Conservation (phyloP, 1,140 invertebrate species). For the Drosophila equinoxialis region DNA sequence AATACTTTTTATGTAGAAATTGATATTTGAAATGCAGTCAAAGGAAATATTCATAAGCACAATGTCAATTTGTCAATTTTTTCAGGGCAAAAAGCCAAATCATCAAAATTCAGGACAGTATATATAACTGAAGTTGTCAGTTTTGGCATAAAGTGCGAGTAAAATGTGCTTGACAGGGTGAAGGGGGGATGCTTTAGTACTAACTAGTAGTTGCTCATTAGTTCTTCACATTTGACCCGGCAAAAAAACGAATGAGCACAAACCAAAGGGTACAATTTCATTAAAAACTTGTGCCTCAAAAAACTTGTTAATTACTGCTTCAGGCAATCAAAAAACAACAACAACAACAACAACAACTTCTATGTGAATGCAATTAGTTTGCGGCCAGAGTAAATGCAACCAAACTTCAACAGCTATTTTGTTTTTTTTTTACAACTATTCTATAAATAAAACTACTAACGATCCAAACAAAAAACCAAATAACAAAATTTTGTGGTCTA, state of each 20-base stretch:
- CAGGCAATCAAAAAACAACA: conserved; percentile 6
- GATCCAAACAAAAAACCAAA: background rate
- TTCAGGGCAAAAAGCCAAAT: background rate
- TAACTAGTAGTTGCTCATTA: conserved; percentile 11
- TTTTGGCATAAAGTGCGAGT: background rate
- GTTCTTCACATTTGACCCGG: conserved; percentile 2
- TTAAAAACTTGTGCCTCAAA: conserved; percentile 64
- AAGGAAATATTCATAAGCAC: conserved; percentile 8
- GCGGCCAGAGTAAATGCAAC: background rate
- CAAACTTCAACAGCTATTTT: background rate
- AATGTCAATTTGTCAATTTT: conserved; percentile 11
- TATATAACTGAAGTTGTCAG: conserved; percentile 41
- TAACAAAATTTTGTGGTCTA: conserved; percentile 10
- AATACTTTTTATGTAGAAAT: conserved; percentile 16
- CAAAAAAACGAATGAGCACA: background rate
- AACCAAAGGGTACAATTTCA: conserved; percentile 54
- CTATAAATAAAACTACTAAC: background rate
- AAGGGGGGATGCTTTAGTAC: background rate
- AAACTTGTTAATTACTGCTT: conserved; percentile 50
- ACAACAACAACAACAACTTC: background rate
- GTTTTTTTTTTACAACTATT: background rate
- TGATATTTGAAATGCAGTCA: conserved; percentile 20
- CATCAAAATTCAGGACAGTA: conserved; percentile 34
- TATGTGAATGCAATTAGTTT: conserved; percentile 12
- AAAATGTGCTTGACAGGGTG: background rate